These are phyloP conservation scores for Pitta sordida DNA, from an alignment of 2,113 vertebrate genomes.

Conservation along the genomic window DNA sequence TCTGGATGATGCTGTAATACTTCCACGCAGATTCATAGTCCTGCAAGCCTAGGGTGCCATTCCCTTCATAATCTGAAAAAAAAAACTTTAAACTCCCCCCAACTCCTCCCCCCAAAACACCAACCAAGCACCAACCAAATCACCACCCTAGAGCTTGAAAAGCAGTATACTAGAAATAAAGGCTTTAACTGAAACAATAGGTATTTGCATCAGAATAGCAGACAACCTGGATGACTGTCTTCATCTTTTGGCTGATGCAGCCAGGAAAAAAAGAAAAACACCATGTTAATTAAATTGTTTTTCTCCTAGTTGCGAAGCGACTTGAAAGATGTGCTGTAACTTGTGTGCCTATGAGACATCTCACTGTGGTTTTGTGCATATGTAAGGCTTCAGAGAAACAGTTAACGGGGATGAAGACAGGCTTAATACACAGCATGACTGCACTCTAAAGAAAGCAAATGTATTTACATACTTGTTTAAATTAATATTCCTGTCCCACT, in stretches of 20 bases:
- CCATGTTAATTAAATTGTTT: background rate
- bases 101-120: background rate
- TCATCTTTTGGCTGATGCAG: background rate
- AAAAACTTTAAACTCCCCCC: background rate
- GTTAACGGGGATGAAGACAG: background rate
- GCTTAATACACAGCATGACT: conserved; percentile 1
- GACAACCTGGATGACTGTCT: background rate
- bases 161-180: background rate
- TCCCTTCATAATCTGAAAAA: background rate
- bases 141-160: background rate
- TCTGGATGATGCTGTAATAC: background rate
- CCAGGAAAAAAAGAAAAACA: background rate
- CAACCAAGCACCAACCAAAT: background rate
- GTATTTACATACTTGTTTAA: background rate
- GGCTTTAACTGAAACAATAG: background rate
- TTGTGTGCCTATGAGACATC: background rate
- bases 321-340: background rate
- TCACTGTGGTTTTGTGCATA: background rate
- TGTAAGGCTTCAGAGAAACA: background rate
- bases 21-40: background rate
- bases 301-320: background rate
- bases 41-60: background rate
- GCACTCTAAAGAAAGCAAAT: background rate
- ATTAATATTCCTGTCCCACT: background rate
- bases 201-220: background rate